These are phyloP conservation scores for Peromyscus californicus DNA, from an alignment of 2,113 vertebrate genomes.

Conservation along the genomic window DNA sequence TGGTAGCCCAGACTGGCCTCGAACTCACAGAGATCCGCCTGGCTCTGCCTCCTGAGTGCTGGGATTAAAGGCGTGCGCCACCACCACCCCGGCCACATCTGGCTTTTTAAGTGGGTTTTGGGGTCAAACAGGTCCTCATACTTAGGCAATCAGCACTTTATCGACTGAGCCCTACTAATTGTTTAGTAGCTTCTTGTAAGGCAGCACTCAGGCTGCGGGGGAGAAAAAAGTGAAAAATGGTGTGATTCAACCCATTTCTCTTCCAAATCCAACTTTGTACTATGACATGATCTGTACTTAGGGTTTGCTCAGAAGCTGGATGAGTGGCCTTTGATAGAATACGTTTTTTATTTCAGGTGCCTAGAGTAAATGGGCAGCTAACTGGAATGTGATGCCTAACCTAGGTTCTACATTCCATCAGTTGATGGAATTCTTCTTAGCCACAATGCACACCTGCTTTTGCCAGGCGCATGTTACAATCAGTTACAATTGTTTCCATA, in stretches of 20 bases:
- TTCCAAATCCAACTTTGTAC: not conserved
- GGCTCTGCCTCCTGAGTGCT: too few species aligned
- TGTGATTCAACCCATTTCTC: not conserved
- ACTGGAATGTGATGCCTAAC: not conserved
- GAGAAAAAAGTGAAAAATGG: too few species aligned
- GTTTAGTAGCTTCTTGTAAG: not conserved
- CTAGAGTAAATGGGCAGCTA: not conserved
- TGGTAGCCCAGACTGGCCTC: too few species aligned
- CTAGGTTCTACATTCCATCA: not conserved
- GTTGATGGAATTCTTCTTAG: not conserved
- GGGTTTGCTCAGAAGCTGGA: not conserved
- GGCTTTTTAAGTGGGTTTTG: not conserved
- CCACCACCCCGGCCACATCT: too few species aligned
- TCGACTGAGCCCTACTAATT: not conserved
- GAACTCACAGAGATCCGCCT: too few species aligned
- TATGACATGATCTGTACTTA: not conserved
- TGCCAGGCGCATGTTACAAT: not conserved
- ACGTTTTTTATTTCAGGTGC: not conserved
- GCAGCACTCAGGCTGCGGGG: not conserved
- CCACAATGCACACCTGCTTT: not conserved
- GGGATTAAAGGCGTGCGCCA: too few species aligned
- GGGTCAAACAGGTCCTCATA: not conserved
- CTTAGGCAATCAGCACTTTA: not conserved
- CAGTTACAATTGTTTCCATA: not conserved
- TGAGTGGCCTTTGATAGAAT: not conserved